Evolutionary conservation across 1,140 invertebrate species (phyloP).

Genomic region (Drosophila varians): DNA sequence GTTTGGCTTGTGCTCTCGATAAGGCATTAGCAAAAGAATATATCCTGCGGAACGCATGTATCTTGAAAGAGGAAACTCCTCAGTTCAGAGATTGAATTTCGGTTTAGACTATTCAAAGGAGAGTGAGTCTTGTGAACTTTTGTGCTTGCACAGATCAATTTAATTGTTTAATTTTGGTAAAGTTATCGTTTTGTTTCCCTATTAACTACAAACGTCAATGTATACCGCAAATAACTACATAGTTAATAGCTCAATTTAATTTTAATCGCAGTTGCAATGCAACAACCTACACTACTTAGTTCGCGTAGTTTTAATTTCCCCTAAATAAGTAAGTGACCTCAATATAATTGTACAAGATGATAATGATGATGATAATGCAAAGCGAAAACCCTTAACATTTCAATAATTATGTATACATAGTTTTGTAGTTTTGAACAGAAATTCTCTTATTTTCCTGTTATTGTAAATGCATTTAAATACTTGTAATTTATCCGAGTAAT

Average conservation of each 20-base stretch:
- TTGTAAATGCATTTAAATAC: slow-evolving; percentile 71
- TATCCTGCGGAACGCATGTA: too few relatives aligned
- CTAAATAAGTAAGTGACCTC: slow-evolving; percentile 35
- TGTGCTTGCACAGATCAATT: slow-evolving; percentile 52
- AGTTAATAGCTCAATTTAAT: slow-evolving; percentile 39
- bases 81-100: slow-evolving; percentile 14
- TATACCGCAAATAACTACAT: slow-evolving; percentile 20
- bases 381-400: slow-evolving; percentile 19
- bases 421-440: slow-evolving; percentile 47
- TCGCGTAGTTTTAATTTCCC: slow-evolving; percentile 27
- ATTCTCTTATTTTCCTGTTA: slow-evolving; percentile 46
- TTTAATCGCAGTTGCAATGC: slow-evolving; percentile 43
- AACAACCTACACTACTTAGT: slow-evolving; percentile 34
- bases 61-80: neutral
- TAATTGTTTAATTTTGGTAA: slow-evolving; percentile 20
- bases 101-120: too few relatives aligned
- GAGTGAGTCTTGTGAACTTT: slow-evolving; percentile 37
- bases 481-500: slow-evolving; percentile 62
- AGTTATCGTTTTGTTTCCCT: slow-evolving; percentile 28
- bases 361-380: slow-evolving; percentile 32
- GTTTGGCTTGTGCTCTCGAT: slow-evolving; percentile 49
- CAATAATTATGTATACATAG: slow-evolving; percentile 20
- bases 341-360: slow-evolving; percentile 37
- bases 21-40: slow-evolving; percentile 41
- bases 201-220: slow-evolving; percentile 26